Evolutionary conservation across 2,113 vertebrate species (phyloP), one percentile per base, ranked within the genome.

Genomic region (Pluvianellus socialis): DNA sequence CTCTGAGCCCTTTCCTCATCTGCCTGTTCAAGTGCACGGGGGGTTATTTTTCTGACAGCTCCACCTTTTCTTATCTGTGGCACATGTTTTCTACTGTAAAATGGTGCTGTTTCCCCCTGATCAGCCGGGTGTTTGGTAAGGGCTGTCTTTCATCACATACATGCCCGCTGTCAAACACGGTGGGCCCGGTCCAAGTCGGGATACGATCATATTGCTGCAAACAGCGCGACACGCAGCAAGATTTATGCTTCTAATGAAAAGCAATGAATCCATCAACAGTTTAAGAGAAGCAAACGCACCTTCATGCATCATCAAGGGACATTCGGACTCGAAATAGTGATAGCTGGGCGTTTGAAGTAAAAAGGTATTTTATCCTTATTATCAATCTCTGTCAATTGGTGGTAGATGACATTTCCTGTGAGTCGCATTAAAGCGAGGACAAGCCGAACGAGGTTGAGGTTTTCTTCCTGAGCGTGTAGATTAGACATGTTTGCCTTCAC

Each of bases 261-360:
- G 55, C 74, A 86, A 74, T 71, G 4, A 87, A 63, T 86, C 63
- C 18, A 49, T 94, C 75, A 55, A 3, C 45, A 28, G 14, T n/a
- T 9, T n/a, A 72, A 82, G 73, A 81, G 68, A 74, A 84, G 50
- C 19, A 86, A 80, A 89, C 74, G 79, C n/a, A 61, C 50, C 65
- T 84, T 77, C 79, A 24, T 93, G 50, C 42, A 38, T 92, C 63
- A 55, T 71, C 75, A 86, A 45, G 75, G 67, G 74, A 40, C 21
- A 15, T 55, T 50, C 0, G 2, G 79, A 71, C 88, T 84, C 75
- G 67, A 76, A 79, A 5, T 38, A 67, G 38, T 20, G 26, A 74
- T 73, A 77, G 62, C 80, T 79, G 67, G 75, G 30, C 14, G 55
- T 88, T 68, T 88, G 88, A 96, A 87, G 58, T 79, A 53, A 71